These are phyloP conservation scores for Nerophis ophidion DNA, from an alignment of 2,113 vertebrate species.

Conservation along the genomic window DNA sequence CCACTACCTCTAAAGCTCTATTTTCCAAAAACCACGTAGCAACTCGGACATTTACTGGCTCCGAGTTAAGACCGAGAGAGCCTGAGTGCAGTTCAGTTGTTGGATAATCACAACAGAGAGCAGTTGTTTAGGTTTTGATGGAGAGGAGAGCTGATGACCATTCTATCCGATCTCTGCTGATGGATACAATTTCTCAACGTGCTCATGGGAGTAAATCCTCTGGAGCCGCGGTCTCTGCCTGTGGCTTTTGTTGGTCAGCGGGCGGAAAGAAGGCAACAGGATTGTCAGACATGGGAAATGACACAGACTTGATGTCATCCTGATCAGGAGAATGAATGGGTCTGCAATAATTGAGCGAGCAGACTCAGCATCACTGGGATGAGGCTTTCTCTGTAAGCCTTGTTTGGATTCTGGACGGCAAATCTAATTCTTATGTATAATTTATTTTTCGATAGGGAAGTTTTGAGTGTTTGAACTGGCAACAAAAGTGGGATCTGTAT, in stretches of 20 bases:
- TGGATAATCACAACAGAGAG: conserved; percentile 20
- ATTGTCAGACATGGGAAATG: conserved; percentile 54
- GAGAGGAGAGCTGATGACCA: conserved; percentile 36
- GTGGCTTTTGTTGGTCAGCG: conserved; percentile 54
- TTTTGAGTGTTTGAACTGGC: too few relatives aligned
- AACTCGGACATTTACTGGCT: background rate
- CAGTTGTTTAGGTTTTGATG: conserved; percentile 14
- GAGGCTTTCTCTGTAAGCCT: conserved; percentile 1
- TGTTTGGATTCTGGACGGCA: conserved; percentile 1
- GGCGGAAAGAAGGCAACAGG: conserved; percentile 43
- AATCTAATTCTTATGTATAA: background rate
- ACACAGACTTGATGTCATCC: conserved; percentile 57
- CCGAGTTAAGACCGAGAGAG: conserved; percentile 8
- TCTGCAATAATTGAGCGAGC: conserved; percentile 21
- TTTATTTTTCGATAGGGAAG: background rate
- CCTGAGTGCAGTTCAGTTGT: conserved; percentile 19
- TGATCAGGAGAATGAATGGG: conserved; percentile 46
- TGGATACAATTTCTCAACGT: conserved; percentile 42
- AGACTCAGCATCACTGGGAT: conserved; percentile 9
- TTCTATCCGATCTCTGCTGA: conserved; percentile 45
- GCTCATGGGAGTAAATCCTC: conserved; percentile 45
- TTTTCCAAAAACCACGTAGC: conserved; percentile 2
- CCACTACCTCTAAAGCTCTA: background rate
- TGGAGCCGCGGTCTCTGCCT: conserved; percentile 29
- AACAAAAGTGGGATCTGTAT: too few relatives aligned